phyloP scores from a whole-genome alignment of 2,113 vertebrate species.

The Apus apus region DNA sequence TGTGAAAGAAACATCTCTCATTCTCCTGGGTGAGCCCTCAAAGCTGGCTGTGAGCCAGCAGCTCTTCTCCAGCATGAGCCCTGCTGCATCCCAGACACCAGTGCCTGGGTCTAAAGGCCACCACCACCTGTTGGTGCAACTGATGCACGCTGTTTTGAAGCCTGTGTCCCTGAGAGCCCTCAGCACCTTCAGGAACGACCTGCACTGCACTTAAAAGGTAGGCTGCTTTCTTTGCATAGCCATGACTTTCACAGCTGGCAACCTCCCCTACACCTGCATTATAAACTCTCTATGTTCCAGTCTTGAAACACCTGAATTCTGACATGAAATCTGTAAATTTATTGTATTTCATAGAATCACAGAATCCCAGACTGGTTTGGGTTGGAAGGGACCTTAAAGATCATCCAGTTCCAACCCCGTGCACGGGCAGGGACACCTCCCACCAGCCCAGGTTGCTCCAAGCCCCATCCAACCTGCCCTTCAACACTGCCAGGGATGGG shows the following conservation, averaged over 20 bases:
- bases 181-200: not conserved
- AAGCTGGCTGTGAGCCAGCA: not conserved
- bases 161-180: not conserved
- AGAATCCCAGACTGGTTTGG: no score
- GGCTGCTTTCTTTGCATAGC: not conserved
- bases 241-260: not conserved
- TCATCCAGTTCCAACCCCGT: no score
- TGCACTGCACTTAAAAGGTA: rapidly evolving
- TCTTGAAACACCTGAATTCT: not conserved
- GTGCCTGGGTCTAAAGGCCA: no score
- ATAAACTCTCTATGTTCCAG: not conserved
- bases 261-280: not conserved
- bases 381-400: no score
- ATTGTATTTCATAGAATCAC: no score
- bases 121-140: not conserved
- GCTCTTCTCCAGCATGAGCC: rapidly evolving
- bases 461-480: no score
- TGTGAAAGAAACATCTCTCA: not conserved
- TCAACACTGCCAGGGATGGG: no score
- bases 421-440: no score
- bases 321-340: not conserved
- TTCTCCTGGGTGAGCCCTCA: not conserved
- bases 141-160: not conserved
- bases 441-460: no score
- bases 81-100: rapidly evolving